Conservation (phyloP, 2,113 vertebrate genomes). For the Danio rerio region GRCz12tu NC_133197.1:10613001-10613500, state of each 20-base stretch:
- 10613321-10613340: slow-evolving; percentile 5
- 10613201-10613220: slow-evolving; percentile 1
- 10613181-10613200: not conserved
- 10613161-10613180: slow-evolving; percentile 23
- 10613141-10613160: slow-evolving; percentile 12
- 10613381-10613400: slow-evolving; percentile 53
- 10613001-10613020: not conserved
- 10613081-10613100: not conserved
- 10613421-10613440: not conserved
- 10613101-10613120: slow-evolving; percentile 17
- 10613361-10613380: slow-evolving; percentile 31
- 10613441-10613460: not conserved
- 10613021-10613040: not conserved
- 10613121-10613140: not conserved
- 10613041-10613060: slow-evolving; percentile 1
- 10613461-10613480: no score
- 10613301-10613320: not conserved
- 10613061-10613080: slow-evolving; percentile 2
- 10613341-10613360: not conserved
- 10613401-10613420: slow-evolving; percentile 3
- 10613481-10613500: no score
- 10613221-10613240: not conserved
- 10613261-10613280: not conserved
- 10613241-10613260: not conserved
- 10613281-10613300: not conserved